Percentiles rank a stretch among this genome's conserved stretches.
Conservation (phyloP, 2,888 invertebrate species). For the Phaedon cochleariae region DNA sequence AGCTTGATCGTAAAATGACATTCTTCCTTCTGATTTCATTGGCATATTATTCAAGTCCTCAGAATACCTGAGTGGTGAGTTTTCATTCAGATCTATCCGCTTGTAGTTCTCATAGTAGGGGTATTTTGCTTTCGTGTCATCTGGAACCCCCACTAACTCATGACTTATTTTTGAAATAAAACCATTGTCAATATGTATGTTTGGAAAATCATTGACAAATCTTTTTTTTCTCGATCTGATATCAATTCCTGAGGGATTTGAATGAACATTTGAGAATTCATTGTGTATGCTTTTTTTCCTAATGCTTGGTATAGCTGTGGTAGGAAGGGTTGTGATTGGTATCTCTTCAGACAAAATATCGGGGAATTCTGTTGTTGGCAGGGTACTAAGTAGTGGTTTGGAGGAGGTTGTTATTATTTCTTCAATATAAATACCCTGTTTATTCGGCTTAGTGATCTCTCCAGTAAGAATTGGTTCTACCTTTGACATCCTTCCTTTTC, state of each 20-base stretch:
- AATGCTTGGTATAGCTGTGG: conserved; percentile 37
- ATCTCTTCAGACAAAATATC: conserved; percentile 33
- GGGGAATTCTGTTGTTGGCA: conserved; percentile 20
- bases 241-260: conserved; percentile 18
- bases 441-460: neutral
- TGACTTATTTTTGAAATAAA: conserved; percentile 51
- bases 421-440: conserved; percentile 27
- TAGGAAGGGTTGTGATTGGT: conserved; percentile 36
- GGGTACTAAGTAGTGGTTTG: conserved; percentile 19
- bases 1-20: conserved; percentile 75
- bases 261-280: too few relatives aligned
- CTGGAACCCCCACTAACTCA: conserved; percentile 36
- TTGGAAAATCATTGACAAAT: conserved; percentile 46
- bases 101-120: conserved; percentile 68
- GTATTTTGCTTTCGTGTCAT: conserved; percentile 64
- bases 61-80: conserved; percentile 74
- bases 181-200: conserved; percentile 48
- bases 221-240: conserved; percentile 32
- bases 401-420: conserved; percentile 25
- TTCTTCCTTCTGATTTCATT: conserved; percentile 70
- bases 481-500: neutral
- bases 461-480: neutral
- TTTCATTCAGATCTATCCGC: conserved; percentile 60
- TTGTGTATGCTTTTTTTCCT: neutral
- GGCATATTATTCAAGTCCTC: conserved; percentile 72